Conservation (phyloP, 30 jellyfish, hydroid and myxozoan species). For the Aurelia sp. region DNA sequence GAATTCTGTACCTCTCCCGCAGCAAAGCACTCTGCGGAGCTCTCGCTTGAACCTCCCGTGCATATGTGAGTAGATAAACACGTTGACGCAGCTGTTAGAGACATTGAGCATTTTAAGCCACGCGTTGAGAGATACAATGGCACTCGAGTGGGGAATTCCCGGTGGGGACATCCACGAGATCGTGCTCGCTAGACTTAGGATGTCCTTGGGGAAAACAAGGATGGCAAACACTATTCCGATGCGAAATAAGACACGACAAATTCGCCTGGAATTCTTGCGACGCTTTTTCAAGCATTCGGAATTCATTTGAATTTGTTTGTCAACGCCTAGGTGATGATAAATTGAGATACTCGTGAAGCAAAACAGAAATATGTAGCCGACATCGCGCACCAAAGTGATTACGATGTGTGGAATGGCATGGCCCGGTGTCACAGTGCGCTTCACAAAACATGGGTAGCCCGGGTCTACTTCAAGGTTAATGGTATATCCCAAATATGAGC, state of each 20-base stretch:
- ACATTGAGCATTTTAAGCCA: conserved; percentile 87
- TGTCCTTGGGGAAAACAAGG: conserved; percentile 86
- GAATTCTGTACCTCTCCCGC: background rate
- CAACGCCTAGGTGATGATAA: background rate
- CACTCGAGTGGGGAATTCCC: conserved; percentile 37
- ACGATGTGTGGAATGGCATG: conserved; percentile 12
- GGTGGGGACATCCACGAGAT: conserved; percentile 72
- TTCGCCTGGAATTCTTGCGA: conserved; percentile 45
- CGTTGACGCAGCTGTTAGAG: conserved; percentile 91
- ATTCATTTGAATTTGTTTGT: background rate
- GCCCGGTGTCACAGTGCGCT: background rate
- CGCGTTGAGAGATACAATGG: conserved; percentile 45
- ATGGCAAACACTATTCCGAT: conserved; percentile 71
- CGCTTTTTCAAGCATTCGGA: conserved; percentile 12
- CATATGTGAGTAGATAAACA: conserved; percentile 90
- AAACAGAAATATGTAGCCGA: conserved; percentile 21
- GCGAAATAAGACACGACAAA: conserved; percentile 45
- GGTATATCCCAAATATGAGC: conserved; percentile 6
- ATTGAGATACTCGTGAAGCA: conserved; percentile 30
- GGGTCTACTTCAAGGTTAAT: conserved; percentile 1
- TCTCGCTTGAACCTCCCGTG: conserved; percentile 59
- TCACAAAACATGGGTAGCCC: conserved; percentile 19
- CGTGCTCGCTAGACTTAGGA: conserved; percentile 50
- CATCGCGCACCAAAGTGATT: conserved; percentile 11
- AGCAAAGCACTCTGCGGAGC: conserved; percentile 15